These are phyloP conservation scores for Odontamblyopus rebecca DNA, from an alignment of 2,797 vertebrate genomes.

Conservation along the genomic window DNA sequence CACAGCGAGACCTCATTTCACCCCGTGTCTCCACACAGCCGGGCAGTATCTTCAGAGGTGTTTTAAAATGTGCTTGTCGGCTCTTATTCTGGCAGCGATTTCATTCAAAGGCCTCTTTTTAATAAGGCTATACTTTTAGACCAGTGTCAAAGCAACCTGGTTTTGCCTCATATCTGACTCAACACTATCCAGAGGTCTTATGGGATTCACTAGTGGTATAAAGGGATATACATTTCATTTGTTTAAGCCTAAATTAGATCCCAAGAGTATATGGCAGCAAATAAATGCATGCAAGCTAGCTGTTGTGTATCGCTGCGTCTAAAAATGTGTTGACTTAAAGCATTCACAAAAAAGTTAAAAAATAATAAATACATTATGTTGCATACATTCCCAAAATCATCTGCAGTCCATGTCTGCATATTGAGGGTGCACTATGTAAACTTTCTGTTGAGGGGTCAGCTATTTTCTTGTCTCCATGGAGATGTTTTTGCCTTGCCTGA, in stretches of 20 bases:
- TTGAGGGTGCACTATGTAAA: background rate
- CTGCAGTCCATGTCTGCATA: conserved; percentile 45
- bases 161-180: conserved; percentile 38
- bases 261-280: background rate
- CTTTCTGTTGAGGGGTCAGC: no score
- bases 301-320: background rate
- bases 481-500: no score
- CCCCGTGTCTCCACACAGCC: conserved; percentile 26
- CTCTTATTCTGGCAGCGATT: conserved; percentile 63
- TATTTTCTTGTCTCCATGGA: no score
- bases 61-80: conserved; percentile 52
- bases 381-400: background rate
- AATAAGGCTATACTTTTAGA: conserved; percentile 59
- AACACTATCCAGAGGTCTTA: conserved; percentile 35
- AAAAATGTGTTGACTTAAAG: background rate
- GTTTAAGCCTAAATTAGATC: background rate
- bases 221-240: conserved; percentile 34
- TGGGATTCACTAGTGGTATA: conserved; percentile 28
- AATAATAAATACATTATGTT: no score
- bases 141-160: conserved; percentile 37
- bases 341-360: no score
- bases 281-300: no score
- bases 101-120: conserved; percentile 69
- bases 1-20: conserved; percentile 37
- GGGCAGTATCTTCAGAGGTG: conserved; percentile 42